These are phyloP conservation scores for Enteromius viviparus DNA, from an alignment of 2,797 vertebrate species.

Conservation along the genomic window DNA sequence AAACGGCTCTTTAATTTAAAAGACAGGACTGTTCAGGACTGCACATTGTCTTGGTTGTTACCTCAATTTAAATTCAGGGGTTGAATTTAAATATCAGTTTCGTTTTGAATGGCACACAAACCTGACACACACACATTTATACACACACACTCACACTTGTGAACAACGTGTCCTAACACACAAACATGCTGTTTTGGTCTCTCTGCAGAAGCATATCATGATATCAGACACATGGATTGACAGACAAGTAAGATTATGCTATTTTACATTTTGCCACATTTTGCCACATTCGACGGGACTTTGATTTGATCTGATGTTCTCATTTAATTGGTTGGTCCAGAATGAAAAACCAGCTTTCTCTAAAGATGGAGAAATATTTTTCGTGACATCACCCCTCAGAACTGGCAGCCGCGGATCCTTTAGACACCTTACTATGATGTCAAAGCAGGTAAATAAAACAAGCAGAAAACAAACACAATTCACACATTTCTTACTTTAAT, in stretches of 20 bases:
- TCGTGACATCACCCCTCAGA: slow-evolving; percentile 70
- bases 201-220: slow-evolving; percentile 72
- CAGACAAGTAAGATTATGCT: slow-evolving; percentile 65
- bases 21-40: neutral
- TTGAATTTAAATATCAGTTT: neutral
- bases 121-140: neutral
- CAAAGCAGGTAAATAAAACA: slow-evolving; percentile 66
- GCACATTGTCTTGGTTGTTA: neutral
- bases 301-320: neutral
- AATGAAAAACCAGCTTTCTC: slow-evolving; percentile 76
- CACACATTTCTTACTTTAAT: neutral
- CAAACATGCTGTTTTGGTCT: neutral
- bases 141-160: neutral
- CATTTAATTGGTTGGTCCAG: slow-evolving; percentile 60
- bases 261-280: neutral
- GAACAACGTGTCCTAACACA: neutral
- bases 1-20: neutral
- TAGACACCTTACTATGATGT: slow-evolving; percentile 75
- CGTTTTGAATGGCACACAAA: neutral
- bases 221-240: slow-evolving; percentile 77
- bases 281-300: neutral
- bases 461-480: neutral
- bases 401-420: slow-evolving; percentile 67
- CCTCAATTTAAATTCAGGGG: neutral
- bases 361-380: slow-evolving; percentile 66